Evolutionary conservation across 2,113 vertebrate genomes (phyloP), one percentile per base, ranked within the genome.

Genomic region (Nematolebias whitei): DNA sequence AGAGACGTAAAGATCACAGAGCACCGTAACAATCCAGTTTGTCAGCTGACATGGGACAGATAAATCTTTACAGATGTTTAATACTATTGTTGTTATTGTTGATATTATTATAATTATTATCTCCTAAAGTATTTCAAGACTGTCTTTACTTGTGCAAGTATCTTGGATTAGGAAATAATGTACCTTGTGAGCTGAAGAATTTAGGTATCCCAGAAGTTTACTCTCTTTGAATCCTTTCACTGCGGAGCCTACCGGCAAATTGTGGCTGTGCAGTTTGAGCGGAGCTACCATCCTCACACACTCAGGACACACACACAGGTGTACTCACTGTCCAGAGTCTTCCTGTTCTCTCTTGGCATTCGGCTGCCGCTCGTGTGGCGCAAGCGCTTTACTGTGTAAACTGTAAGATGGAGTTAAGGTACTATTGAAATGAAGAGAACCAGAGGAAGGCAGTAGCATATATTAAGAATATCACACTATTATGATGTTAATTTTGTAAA

Each of bases 311-410:
- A 90, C 82, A 83, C 72, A 80, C 88, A 90, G 88, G 87, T 85
- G 85, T 84, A 87, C 88, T 88, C 88, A 72, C 86, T 83, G 87
- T 89, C 90, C 86, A 87, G 81, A 88, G 90, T 91, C 90, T 91
- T 91, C 90, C 90, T 89, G 82, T 91, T 88, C 82, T 87, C 86
- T 86, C 75, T 89, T 88, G 85, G 76, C 87, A 89, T 76, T 79
- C 56, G 86, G 82, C 84, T 86, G 78, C 84, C 83, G 81, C 84
- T 78, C 63, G 26, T 75, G 81, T 78, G 85, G 78, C 78, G 81
- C 72, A 74, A 77, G 80, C 59, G 22, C 79, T 78, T 71, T 67
- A 84, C 61, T 47, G 79, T 76, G 83, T 73, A 69, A 76, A 48
- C 60, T 59, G 23, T 52, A 63, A 63, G 73, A 69, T 61, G 79